Conservation (phyloP, 2,888 invertebrate genomes). For the Unio pictorum region DNA sequence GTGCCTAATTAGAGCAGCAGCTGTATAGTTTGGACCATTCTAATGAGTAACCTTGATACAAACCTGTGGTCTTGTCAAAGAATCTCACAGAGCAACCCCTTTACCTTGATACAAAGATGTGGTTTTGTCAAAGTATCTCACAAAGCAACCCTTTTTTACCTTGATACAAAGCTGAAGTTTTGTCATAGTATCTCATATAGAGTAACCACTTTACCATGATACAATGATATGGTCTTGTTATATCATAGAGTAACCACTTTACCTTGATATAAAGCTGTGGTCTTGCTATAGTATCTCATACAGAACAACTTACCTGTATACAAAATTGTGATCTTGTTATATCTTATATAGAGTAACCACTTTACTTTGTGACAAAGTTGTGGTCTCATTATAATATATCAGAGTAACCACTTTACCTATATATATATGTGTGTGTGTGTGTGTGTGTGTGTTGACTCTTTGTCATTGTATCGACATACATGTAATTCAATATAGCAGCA, state of each 20-base stretch:
- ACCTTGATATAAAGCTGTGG: constrained; percentile 6
- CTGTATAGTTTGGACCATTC: too few species aligned
- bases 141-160: too few species aligned
- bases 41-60: constrained; percentile 31
- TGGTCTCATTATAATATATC: constrained; percentile 38
- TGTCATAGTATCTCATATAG: constrained; percentile 64
- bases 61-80: constrained; percentile 12
- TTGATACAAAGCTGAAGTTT: too few species aligned
- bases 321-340: constrained; percentile 51
- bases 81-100: too few species aligned
- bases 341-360: constrained; percentile 57
- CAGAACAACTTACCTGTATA: constrained; percentile 44
- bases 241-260: constrained; percentile 21
- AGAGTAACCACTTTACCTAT: constrained; percentile 45
- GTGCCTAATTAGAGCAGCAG: too few species aligned
- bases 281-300: constrained; percentile 63
- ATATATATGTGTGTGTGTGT: constrained; percentile 19
- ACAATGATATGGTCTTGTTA: constrained; percentile 48
- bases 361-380: constrained; percentile 48
- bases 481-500: constrained; percentile 2
- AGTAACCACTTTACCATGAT: constrained; percentile 43
- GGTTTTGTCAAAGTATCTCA: too few species aligned
- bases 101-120: too few species aligned
- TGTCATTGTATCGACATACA: not conserved
- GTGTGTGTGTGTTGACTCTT: too few species aligned